Evolutionary conservation across 2,888 invertebrate genomes (phyloP).

Genomic region (Hemistola chrysoprasaria): DNA sequence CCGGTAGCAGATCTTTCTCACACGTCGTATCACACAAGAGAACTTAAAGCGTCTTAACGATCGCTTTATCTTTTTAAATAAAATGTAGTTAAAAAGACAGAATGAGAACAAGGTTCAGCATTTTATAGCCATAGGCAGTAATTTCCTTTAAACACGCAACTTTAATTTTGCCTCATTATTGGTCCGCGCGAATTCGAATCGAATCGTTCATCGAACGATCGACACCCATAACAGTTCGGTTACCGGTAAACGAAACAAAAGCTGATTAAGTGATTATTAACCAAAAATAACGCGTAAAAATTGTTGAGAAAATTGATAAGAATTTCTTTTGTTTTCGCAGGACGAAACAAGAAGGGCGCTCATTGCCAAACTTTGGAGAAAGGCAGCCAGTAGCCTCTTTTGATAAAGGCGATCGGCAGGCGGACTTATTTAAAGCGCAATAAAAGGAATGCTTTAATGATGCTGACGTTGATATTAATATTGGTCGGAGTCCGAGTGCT

Average conservation of each 20-base stretch:
- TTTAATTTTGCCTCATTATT: constrained; percentile 51
- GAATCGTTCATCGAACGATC: constrained; percentile 47
- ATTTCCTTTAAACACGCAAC: constrained; percentile 43
- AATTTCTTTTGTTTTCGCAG: constrained; percentile 59
- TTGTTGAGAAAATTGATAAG: constrained; percentile 56
- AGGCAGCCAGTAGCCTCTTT: constrained; percentile 73
- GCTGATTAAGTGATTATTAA: constrained; percentile 67
- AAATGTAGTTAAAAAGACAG: constrained; percentile 33
- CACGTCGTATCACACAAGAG: constrained; percentile 16
- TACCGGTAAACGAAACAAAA: constrained; percentile 50
- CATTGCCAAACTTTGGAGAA: constrained; percentile 75
- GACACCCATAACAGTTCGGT: constrained; percentile 34
- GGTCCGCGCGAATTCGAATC: constrained; percentile 29
- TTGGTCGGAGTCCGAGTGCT: constrained; percentile 58
- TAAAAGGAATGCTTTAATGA: constrained; percentile 81
- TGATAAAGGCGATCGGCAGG: constrained; percentile 67
- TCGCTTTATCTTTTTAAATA: constrained; percentile 29
- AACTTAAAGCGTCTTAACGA: constrained; percentile 22
- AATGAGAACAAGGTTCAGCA: constrained; percentile 36
- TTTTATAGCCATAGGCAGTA: constrained; percentile 40
- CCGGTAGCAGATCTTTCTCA: constrained; percentile 20
- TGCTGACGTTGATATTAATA: constrained; percentile 77
- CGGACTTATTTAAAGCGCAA: constrained; percentile 78
- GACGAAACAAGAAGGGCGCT: constrained; percentile 66
- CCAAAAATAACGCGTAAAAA: constrained; percentile 48